Evolutionary conservation across 2,113 vertebrate species (phyloP), one percentile per base, ranked within the genome.

Genomic region (Campylorhamphus procurvoides): DNA sequence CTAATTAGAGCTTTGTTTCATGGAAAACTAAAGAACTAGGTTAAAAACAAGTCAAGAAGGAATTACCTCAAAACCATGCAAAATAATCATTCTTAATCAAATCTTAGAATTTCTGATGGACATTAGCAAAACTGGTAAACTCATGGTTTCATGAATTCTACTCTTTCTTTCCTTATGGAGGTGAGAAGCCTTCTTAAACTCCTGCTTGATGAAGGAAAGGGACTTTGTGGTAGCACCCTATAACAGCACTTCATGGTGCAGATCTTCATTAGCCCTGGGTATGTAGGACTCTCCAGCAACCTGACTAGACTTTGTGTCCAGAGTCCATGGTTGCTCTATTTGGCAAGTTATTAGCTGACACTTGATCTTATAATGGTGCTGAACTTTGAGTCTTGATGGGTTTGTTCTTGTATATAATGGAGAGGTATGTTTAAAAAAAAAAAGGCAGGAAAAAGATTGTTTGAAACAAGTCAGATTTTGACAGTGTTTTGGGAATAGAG

Each of bases 301-400:
- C 39, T 58, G 62, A 15, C 14, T 27, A 64, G 42, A 31, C 90
- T 75, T 72, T 64, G 47, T 52, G 56, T 77, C 59, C 69, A 46
- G 84, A 78, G 68, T 77, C 49, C 71, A 12, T 29, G 46, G 55
- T 25, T 85, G 19, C 35, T 69, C 31, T 67, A 16, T 72, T n/a
- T 84, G 44, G 46, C 63, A 84, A 78, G 94, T 88, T 90, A 92
- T 82, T 91, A 94, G 64, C 53, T 52, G 75, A 46, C 66, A 69
- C 72, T 88, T 73, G 55, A 52, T 63, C 76, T 82, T 82, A 66
- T 33, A 53, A 37, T 18, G 28, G 23, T 63, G 39, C 19, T 94
- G 87, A 73, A 80, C 76, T 56, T 82, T 83, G 81, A 81, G 27
- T 29, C 46, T 39, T 84, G 27, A 35, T 75, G 23, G 6, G 33